phyloP scores from a whole-genome alignment of 1,140 invertebrate genomes.

The Drosophila pachea region DNA sequence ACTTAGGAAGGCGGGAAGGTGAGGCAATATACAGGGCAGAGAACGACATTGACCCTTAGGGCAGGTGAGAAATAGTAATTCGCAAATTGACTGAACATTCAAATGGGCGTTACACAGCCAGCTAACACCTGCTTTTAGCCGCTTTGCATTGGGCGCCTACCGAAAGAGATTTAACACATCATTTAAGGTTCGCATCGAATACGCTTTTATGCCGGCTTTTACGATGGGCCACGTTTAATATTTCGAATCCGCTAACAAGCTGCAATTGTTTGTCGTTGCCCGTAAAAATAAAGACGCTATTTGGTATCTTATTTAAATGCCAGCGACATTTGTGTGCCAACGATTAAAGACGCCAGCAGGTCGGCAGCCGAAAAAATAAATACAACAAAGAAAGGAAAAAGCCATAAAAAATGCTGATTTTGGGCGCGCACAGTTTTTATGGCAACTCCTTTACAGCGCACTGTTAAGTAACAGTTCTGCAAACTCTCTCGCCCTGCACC shows the following conservation, averaged over 20 bases:
- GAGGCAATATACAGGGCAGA: conserved; percentile 17
- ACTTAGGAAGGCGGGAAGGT: not conserved
- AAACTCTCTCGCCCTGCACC: not conserved
- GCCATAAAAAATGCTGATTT: conserved; percentile 17
- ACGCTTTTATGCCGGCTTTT: not conserved
- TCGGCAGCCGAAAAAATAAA: conserved; percentile 30
- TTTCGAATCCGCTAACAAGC: conserved; percentile 14
- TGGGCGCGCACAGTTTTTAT: conserved; percentile 56
- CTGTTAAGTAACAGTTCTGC: conserved; percentile 11
- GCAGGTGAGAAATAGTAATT: conserved; percentile 63
- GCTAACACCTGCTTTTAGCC: conserved; percentile 44
- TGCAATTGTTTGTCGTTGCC: conserved; percentile 31
- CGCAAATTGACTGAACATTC: conserved; percentile 69
- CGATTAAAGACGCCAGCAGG: conserved; percentile 60
- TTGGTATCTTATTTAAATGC: conserved; percentile 37
- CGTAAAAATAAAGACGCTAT: conserved; percentile 41
- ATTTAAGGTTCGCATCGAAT: conserved; percentile 20
- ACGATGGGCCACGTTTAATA: conserved; percentile 18
- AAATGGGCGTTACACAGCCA: conserved; percentile 45
- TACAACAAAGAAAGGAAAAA: conserved; percentile 10
- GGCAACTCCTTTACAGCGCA: conserved; percentile 37
- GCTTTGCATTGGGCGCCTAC: conserved; percentile 41
- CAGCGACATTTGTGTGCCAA: conserved; percentile 7
- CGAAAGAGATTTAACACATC: conserved; percentile 54
- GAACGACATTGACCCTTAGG: conserved; percentile 42